These are phyloP conservation scores for Linepithema humile DNA, from an alignment of 1,140 invertebrate species.

Conservation along the genomic window DNA sequence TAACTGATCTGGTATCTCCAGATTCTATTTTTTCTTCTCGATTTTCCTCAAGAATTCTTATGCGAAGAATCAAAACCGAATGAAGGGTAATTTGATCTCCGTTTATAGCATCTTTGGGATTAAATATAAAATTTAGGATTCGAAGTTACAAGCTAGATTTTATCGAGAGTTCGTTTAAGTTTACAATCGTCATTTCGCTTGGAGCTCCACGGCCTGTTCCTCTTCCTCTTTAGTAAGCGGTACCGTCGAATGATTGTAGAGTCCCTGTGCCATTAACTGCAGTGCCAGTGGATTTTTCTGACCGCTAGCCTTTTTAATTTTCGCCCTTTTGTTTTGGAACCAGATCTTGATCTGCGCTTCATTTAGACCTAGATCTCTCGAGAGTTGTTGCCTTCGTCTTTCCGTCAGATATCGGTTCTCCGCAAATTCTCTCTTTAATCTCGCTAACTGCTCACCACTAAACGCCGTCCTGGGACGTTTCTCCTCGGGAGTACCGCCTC, in stretches of 20 bases:
- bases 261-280: constrained; percentile 97
- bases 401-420: constrained; percentile 98
- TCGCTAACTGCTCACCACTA: constrained; percentile 96
- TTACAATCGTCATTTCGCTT: constrained; percentile 79
- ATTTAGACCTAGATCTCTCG: constrained; percentile 95
- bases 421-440: constrained; percentile 97
- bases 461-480: constrained; percentile 99
- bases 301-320: constrained; percentile 98
- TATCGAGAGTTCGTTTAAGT: neutral
- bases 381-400: constrained; percentile 94
- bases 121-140: constrained; percentile 11
- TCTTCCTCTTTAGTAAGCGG: constrained; percentile 93
- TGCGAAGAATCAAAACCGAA: neutral
- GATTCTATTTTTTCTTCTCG: neutral
- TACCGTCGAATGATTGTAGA: constrained; percentile 96
- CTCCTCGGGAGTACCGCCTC: constrained; percentile 87
- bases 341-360: constrained; percentile 99
- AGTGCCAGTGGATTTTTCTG: constrained; percentile 95
- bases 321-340: constrained; percentile 99
- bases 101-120: neutral
- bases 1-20: neutral
- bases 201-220: constrained; percentile 85
- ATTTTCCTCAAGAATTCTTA: neutral
- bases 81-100: neutral
- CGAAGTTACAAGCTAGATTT: constrained; percentile 16